A percentile compares a stretch with the other conserved stretches of the same genome.
These are phyloP conservation scores for Ennomos fuscantarius DNA, from an alignment of 2,888 invertebrate species.

Conservation along the genomic window DNA sequence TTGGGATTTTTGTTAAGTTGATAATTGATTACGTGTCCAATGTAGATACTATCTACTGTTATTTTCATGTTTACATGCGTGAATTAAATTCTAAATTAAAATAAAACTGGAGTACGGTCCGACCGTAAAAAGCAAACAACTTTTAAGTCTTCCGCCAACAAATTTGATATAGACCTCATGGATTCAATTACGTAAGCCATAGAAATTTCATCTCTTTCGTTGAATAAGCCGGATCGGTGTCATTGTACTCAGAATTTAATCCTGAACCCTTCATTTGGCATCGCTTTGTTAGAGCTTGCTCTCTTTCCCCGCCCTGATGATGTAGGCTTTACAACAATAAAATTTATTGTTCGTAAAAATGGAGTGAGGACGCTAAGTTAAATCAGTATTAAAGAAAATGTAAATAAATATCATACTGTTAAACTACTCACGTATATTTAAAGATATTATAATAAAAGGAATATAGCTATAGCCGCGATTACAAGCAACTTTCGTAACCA, in stretches of 20 bases:
- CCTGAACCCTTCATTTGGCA: slow-evolving; percentile 27
- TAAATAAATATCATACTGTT: too few relatives aligned
- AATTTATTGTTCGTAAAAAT: slow-evolving; percentile 17
- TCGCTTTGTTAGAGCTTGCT: slow-evolving; percentile 21
- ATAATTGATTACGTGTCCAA: too few relatives aligned
- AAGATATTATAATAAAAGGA: too few relatives aligned
- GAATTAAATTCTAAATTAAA: background rate
- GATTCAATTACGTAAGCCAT: slow-evolving; percentile 27
- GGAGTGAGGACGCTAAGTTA: background rate
- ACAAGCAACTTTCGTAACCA: too few relatives aligned
- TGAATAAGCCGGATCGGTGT: slow-evolving; percentile 22
- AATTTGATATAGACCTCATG: slow-evolving; percentile 21
- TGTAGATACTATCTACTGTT: too few relatives aligned
- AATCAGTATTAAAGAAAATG: too few relatives aligned
- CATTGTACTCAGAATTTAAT: slow-evolving; percentile 29
- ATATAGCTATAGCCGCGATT: too few relatives aligned
- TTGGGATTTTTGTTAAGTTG: too few relatives aligned
- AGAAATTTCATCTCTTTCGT: slow-evolving; percentile 21
- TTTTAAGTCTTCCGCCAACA: slow-evolving; percentile 16
- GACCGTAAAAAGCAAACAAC: slow-evolving; percentile 1
- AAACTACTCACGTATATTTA: too few relatives aligned
- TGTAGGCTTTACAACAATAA: slow-evolving; percentile 22
- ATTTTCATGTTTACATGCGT: background rate
- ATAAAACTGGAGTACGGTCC: background rate
- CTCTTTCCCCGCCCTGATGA: slow-evolving; percentile 12